Base-by-base conservation (phyloP, 2,888 invertebrate species). In the Osmoderma eremita region DNA sequence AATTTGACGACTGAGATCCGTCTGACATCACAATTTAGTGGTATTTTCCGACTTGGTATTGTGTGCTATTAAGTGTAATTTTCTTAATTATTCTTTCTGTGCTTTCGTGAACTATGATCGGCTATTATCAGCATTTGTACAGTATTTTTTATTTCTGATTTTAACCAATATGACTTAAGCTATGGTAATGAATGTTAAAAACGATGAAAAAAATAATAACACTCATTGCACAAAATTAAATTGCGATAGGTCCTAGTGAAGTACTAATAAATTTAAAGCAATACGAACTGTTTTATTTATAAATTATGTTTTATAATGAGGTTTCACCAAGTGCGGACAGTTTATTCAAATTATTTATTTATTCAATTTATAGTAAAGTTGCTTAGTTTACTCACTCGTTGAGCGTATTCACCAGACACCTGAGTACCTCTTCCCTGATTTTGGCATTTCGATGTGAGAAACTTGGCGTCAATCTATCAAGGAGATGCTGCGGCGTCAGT, bases 401-500 rank as follows among this genome's bases (percentile, higher is more conserved):
- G 36, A 97, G 83, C 50, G 94, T 88, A 66, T 91, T 89, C 70
- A 93, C 91, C 73, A 97, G 88, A 74, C 93, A 91, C 73, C 91
- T 86, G 69, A 96, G 85, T 36, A 93, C 91, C 82, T 97, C 97
- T 79, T 97, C 96, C 63, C 96, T 84, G 38, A 97, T 91, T 85
- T 95, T 94, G 76, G 94, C 91, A 81, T 97, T 95, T 84, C 97
- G 97, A 84, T 97, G 97, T 74, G 87, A 86, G 77, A 96, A 86
- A 72, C 86, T 84, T 61, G 87, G 86, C 53, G 85, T 84, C 67
- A 94, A 83, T 79, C 90, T 88, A 73, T 94, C 94, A 73, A 93
- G 85, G 67, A 93, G 84, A 73, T 86, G 84, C 80, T 92, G 91
- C 69, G 88, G 90, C 69, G 85, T 81, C 73, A 89, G 83, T 69